Evolutionary conservation across 2,797 vertebrate species (phyloP), one percentile per base, ranked within the genome.

Genomic region (Acropternis orthonyx): DNA sequence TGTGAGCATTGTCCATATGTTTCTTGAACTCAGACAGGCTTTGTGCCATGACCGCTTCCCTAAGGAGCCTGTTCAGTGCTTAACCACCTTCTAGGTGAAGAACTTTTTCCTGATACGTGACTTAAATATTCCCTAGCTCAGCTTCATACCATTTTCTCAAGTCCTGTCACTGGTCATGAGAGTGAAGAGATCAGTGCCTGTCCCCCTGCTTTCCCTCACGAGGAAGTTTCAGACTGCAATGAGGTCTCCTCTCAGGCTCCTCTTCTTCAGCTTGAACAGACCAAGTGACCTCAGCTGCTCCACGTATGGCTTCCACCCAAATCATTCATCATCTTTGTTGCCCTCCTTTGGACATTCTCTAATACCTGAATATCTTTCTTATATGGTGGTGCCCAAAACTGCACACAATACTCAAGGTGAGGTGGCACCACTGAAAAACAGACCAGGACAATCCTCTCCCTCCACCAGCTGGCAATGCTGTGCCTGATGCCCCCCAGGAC

Each of bases 1-100:
- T 37, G 27, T 41, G 16, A 16, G 36, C 37, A 2, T 5, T 12
- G 3, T 39, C 12, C 17, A 51, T 34, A 58, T 0, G 0, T 4
- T 44, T 71, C 23, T 71, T 77, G 28, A 77, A 44, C 9, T 51
- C 23, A 26, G 14, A 10, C 55, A 2, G 19, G 11, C 9, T 89
- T 55, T 28, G 7, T 28, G 18, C 41, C n/a, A 27, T 62, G 41
- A 75, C 8, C 4, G 7, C 12, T 55, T 49, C 15, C 22, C 54
- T 32, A 22, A 2, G 19, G 24, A 66, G 7, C 5, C 24, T 59
- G 10, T 68, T 61, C 41, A 69, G 13, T 21, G 19, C 32, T 12
- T 22, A 37, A 4, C 1, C 21, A 55, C 15, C 3, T 7, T 9
- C 9, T 10, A 4, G 26, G 10, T 17, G 22, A 36, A 75, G 48